phyloP scores from a whole-genome alignment of 2,113 vertebrate genomes.

The Cololabis saira region DNA sequence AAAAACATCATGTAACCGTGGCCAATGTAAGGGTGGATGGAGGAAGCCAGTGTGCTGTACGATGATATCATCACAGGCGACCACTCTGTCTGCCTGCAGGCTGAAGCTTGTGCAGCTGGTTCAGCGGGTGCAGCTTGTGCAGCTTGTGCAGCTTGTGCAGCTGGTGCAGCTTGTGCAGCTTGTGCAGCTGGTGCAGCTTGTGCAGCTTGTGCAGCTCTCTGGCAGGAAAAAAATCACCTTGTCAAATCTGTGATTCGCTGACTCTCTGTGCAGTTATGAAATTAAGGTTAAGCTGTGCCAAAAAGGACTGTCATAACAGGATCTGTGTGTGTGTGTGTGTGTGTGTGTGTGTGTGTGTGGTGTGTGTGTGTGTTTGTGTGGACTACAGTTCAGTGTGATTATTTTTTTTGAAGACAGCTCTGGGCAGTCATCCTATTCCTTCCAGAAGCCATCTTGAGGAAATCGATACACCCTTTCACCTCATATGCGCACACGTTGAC shows the following conservation, averaged over 20 bases:
- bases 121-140: slow-evolving; percentile 18
- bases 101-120: slow-evolving; percentile 20
- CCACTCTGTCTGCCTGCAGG: slow-evolving; percentile 15
- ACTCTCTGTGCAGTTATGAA: slow-evolving; percentile 54
- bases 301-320: slow-evolving; percentile 67
- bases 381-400: slow-evolving; percentile 45
- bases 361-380: slow-evolving; percentile 14
- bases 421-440: slow-evolving; percentile 43
- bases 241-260: slow-evolving; percentile 45
- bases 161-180: slow-evolving; percentile 20
- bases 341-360: background rate
- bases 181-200: slow-evolving; percentile 20
- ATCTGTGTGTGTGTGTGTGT: slow-evolving; percentile 32
- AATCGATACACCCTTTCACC: slow-evolving; percentile 63
- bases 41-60: slow-evolving; percentile 14
- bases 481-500: slow-evolving; percentile 39
- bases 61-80: slow-evolving; percentile 54
- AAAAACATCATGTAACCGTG: too few relatives aligned
- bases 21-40: slow-evolving; percentile 42
- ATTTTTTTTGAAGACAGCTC: slow-evolving; percentile 57
- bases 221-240: slow-evolving; percentile 48
- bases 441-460: slow-evolving; percentile 56
- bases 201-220: slow-evolving; percentile 19
- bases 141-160: slow-evolving; percentile 23
- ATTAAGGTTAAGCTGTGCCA: slow-evolving; percentile 72